Conservation (phyloP, 2,888 invertebrate genomes). For the Teleiodes luculella region DNA sequence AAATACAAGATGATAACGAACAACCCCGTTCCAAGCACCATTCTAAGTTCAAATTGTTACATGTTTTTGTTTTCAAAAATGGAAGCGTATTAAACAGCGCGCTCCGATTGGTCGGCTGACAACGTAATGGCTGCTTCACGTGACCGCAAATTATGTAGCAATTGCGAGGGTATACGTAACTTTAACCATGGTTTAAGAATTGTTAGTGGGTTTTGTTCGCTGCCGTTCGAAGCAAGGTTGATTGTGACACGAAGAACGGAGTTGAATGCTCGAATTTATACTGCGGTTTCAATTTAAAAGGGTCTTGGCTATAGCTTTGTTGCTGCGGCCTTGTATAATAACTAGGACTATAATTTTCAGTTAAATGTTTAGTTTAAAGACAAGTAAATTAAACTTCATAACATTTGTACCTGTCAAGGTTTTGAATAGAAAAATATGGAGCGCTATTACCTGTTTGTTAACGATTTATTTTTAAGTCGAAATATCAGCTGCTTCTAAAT, state of each 20-base stretch:
- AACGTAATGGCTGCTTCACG: constrained; percentile 71
- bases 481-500: no score
- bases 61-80: constrained; percentile 60
- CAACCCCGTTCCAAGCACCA: constrained; percentile 26
- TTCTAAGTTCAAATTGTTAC: constrained; percentile 46
- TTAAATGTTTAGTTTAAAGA: background rate
- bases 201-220: constrained; percentile 27
- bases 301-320: background rate
- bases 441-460: no score
- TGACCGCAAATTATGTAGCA: constrained; percentile 73
- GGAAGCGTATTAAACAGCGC: constrained; percentile 64
- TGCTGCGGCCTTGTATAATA: background rate
- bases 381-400: no score
- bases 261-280: constrained; percentile 9
- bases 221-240: constrained; percentile 23
- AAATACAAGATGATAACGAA: constrained; percentile 8
- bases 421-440: no score
- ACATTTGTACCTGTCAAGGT: no score
- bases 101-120: constrained; percentile 60
- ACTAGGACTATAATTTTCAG: background rate
- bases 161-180: constrained; percentile 54
- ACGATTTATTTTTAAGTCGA: no score
- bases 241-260: constrained; percentile 20
- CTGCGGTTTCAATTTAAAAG: constrained; percentile 4
- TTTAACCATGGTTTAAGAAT: constrained; percentile 40